Base-by-base conservation (phyloP, 2,797 vertebrate genomes). In the Crossoptilon crossoptilon region DNA sequence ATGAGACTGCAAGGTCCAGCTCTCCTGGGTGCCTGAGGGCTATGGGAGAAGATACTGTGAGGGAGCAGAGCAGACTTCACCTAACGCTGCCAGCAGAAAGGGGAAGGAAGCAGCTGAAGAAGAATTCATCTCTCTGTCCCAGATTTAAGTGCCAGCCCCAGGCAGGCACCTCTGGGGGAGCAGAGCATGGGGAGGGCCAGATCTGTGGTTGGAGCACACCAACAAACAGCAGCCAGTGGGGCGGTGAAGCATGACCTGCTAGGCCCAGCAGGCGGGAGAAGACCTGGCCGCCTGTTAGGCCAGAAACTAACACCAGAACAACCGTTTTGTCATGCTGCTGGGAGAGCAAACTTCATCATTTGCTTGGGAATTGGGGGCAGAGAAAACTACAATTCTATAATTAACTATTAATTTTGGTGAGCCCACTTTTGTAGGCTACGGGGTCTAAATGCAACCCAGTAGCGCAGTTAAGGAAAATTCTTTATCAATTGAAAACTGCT, bases 401-500 rank as follows among this genome's bases (percentile, higher is more conserved):
- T 56, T 81, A 85, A 77, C 94, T 95, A 90, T 91, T 94, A 60
- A 51, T 91, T 94, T 90, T 78, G 43, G 70, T 73, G 60, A 93
- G 72, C 81, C 84, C 71, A 84, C 78, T 96, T 90, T 90, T 93
- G 89, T 77, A 73, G 94, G 93, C 73, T 88, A 74, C 18, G 8
- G 81, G 85, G 92, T 72, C 96, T 91, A 97, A 96, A 96, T 62
- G 91, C 92, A 97, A 97, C 95, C 87, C 86, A 91, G 67, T 71
- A 74, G 43, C 27, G 3, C 64, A 80, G 96, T 95, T 94, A 68
- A 94, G 91, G 95, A 95, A 92, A 90, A 96, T 89, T 94, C 95
- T 84, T 94, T 92, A 98, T 97, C 98, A 98, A 98, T 97, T 98
- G 97, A 98, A 97, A 98, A 98, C 97, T 37, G 78, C 49, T 78